phyloP scores from a whole-genome alignment of 2,888 invertebrate species.

The Gastracanthus pulcherrimus region DNA sequence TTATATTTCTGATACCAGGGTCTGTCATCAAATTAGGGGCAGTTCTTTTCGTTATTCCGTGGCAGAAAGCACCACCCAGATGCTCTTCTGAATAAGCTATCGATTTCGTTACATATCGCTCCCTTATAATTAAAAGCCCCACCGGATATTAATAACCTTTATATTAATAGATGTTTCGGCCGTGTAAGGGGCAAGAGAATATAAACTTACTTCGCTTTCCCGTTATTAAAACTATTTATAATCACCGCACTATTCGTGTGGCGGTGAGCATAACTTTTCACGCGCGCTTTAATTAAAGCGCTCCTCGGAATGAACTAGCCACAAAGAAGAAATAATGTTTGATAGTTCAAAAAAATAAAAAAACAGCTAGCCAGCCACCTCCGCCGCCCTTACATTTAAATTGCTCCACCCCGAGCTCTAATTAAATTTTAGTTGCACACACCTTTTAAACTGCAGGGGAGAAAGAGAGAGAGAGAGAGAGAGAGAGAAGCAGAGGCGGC shows the following conservation, averaged over 20 bases:
- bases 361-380: neutral
- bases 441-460: constrained; percentile 17
- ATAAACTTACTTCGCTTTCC: neutral
- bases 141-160: constrained; percentile 39
- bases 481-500: neutral
- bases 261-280: constrained; percentile 50
- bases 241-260: constrained; percentile 39
- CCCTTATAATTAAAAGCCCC: constrained; percentile 15
- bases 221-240: constrained; percentile 56
- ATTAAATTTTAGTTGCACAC: constrained; percentile 52
- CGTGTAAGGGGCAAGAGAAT: neutral
- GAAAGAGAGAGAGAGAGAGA: too few species aligned
- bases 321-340: constrained; percentile 55
- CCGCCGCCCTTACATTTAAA: constrained; percentile 48
- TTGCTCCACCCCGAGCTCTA: constrained; percentile 42
- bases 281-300: constrained; percentile 54
- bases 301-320: constrained; percentile 43
- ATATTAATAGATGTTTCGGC: constrained; percentile 25
- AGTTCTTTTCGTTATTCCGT: neutral
- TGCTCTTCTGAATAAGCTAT: neutral
- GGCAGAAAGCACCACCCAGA: neutral
- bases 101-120: neutral
- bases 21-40: neutral
- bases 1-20: neutral
- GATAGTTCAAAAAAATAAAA: constrained; percentile 45